Percentiles rank a stretch among this genome's conserved stretches.
phyloP scores from a whole-genome alignment of 2,797 vertebrate species.

The Tarsius wallacei region DNA sequence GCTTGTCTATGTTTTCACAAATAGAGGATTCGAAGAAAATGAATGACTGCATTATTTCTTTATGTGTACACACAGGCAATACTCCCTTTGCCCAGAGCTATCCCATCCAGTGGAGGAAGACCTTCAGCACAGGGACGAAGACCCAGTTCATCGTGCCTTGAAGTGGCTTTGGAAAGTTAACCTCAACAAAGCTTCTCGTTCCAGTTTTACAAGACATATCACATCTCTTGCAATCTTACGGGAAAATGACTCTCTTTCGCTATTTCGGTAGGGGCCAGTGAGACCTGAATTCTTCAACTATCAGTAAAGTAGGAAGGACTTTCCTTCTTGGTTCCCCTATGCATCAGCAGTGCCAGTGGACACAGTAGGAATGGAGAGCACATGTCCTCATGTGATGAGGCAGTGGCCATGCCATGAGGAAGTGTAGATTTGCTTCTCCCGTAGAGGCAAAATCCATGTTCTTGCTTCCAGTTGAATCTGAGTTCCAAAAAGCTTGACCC shows the following conservation, averaged over 20 bases:
- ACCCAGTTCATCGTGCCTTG: not conserved
- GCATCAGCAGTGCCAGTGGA: not conserved
- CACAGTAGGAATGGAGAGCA: not conserved
- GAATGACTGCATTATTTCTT: not conserved
- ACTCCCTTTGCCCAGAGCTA: not conserved
- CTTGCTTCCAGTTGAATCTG: not conserved
- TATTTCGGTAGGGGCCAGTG: not conserved
- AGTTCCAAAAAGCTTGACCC: not conserved
- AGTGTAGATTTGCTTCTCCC: not conserved
- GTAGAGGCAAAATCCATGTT: not conserved
- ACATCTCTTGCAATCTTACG: not conserved
- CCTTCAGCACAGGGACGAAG: not conserved
- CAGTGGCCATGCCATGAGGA: not conserved
- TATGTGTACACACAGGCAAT: not conserved
- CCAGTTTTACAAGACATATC: not conserved
- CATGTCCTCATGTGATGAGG: not conserved
- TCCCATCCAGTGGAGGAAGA: not conserved
- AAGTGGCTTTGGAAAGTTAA: not conserved
- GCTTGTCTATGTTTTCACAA: conserved; percentile 40
- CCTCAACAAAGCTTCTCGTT: not conserved
- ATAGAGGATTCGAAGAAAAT: conserved; percentile 12
- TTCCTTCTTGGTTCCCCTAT: not conserved
- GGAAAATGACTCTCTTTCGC: not conserved
- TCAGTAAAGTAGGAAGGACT: not conserved
- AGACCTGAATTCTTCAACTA: not conserved